These are phyloP conservation scores for Drosophila bifasciata DNA, from an alignment of 1,140 invertebrate species.

Conservation along the genomic window DNA sequence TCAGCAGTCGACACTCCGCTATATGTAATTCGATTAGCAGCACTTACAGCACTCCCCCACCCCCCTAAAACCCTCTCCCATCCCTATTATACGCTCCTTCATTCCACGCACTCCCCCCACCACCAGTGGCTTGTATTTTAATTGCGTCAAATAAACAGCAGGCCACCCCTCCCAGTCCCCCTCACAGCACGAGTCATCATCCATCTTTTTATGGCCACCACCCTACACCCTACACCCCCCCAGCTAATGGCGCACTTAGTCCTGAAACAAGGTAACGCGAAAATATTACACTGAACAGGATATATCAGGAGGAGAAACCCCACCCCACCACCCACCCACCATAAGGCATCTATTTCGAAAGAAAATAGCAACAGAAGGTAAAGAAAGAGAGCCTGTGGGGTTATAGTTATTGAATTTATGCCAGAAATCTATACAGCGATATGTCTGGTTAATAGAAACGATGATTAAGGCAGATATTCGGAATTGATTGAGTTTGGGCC, in stretches of 20 bases:
- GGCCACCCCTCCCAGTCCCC: background rate
- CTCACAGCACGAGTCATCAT: slow-evolving; percentile 35
- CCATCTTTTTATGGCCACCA: slow-evolving; percentile 44
- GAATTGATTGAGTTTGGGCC: too few relatives aligned
- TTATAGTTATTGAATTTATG: too few relatives aligned
- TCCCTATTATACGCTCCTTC: background rate
- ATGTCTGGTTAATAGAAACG: too few relatives aligned
- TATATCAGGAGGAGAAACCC: background rate
- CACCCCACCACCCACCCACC: too few relatives aligned
- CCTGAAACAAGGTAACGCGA: slow-evolving; percentile 13
- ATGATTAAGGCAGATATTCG: too few relatives aligned
- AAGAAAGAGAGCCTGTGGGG: too few relatives aligned
- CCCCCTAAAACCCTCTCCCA: background rate
- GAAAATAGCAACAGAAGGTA: too few relatives aligned
- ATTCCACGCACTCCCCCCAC: background rate
- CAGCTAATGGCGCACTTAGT: slow-evolving; percentile 8
- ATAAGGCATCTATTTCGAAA: too few relatives aligned
- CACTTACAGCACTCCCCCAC: slow-evolving; percentile 38
- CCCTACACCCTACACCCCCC: too few relatives aligned
- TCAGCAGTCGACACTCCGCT: slow-evolving; percentile 49
- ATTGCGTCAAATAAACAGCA: slow-evolving; percentile 64
- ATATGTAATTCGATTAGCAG: slow-evolving; percentile 73
- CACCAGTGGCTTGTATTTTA: slow-evolving; percentile 35
- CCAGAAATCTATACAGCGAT: too few relatives aligned
- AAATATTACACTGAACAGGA: slow-evolving; percentile 4